These are phyloP conservation scores for Gymnoscopelus braueri DNA, from an alignment of 2,797 vertebrate genomes.

Conservation along the genomic window DNA sequence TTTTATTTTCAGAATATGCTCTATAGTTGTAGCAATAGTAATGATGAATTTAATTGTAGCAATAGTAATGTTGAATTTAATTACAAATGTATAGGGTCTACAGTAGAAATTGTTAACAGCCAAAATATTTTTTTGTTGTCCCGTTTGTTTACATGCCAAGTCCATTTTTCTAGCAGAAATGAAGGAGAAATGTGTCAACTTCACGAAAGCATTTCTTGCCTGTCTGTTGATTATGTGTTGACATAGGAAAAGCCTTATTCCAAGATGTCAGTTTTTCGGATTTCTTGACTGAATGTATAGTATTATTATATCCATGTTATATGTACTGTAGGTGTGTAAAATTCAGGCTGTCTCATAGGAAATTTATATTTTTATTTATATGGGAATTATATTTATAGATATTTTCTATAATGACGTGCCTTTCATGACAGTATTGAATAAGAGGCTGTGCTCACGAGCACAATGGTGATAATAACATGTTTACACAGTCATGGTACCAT, in stretches of 20 bases:
- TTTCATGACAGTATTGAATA: slow-evolving; percentile 53
- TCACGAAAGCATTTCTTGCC: slow-evolving; percentile 1
- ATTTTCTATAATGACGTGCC: slow-evolving; percentile 64
- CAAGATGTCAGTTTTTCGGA: slow-evolving; percentile 19
- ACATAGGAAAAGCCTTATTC: slow-evolving; percentile 21
- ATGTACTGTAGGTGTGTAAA: slow-evolving; percentile 35
- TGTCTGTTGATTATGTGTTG: slow-evolving; percentile 24
- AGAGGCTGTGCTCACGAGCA: slow-evolving; percentile 33
- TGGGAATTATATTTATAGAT: slow-evolving; percentile 72
- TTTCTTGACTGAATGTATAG: slow-evolving; percentile 36
- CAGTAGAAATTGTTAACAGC: slow-evolving; percentile 25
- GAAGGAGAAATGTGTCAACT: neutral
- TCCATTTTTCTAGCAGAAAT: slow-evolving; percentile 11
- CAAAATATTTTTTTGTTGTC: slow-evolving; percentile 13
- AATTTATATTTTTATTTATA: slow-evolving; percentile 68
- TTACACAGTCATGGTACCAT: slow-evolving; percentile 71
- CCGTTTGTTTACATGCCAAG: slow-evolving; percentile 32
- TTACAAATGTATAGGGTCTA: slow-evolving; percentile 11
- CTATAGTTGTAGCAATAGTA: slow-evolving; percentile 42
- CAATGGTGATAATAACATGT: slow-evolving; percentile 62
- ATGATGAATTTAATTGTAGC: slow-evolving; percentile 30
- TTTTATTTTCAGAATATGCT: slow-evolving; percentile 54
- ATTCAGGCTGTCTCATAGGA: slow-evolving; percentile 37
- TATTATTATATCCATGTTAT: slow-evolving; percentile 38
- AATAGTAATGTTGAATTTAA: slow-evolving; percentile 32